Conservation (phyloP, 2,113 vertebrate species). For the Oceanites oceanicus region DNA sequence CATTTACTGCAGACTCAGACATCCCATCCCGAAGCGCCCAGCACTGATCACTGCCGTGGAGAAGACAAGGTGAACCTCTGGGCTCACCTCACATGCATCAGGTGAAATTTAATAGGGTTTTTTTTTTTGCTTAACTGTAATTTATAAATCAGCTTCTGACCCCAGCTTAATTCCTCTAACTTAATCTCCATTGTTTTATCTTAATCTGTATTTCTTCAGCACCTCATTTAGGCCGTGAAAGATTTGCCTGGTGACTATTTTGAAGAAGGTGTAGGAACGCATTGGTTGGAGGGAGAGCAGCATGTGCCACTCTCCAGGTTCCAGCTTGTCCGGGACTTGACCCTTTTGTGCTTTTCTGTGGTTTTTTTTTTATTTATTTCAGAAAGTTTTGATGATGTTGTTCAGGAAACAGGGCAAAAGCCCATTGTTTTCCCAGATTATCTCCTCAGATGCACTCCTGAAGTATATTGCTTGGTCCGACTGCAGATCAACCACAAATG, state of each 20-base stretch:
- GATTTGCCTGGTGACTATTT: not conserved
- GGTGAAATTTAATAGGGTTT: not conserved
- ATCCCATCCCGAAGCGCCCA: not conserved
- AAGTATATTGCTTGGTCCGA: conserved; percentile 25
- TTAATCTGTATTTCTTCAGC: not conserved
- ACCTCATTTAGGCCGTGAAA: not conserved
- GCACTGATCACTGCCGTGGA: not conserved
- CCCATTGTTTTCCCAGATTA: conserved; percentile 40
- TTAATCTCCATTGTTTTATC: not conserved
- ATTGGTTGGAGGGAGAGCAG: not conserved
- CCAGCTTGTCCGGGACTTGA: not conserved
- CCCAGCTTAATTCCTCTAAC: not conserved
- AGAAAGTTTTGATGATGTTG: conserved; percentile 27
- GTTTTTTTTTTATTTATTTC: conserved; percentile 31
- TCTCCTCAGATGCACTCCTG: conserved; percentile 49
- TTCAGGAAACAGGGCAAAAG: conserved; percentile 49
- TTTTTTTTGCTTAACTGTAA: not conserved
- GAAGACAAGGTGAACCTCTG: not conserved
- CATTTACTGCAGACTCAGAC: not conserved
- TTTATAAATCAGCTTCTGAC: not conserved
- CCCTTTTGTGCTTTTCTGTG: not conserved
- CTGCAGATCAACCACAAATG: conserved; percentile 48
- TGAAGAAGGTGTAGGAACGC: not conserved
- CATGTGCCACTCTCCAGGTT: not conserved
- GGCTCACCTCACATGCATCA: not conserved